These are phyloP conservation scores for Caenorhabditis sulstoni DNA, from an alignment of 2,888 invertebrate species.

Conservation along the genomic window DNA sequence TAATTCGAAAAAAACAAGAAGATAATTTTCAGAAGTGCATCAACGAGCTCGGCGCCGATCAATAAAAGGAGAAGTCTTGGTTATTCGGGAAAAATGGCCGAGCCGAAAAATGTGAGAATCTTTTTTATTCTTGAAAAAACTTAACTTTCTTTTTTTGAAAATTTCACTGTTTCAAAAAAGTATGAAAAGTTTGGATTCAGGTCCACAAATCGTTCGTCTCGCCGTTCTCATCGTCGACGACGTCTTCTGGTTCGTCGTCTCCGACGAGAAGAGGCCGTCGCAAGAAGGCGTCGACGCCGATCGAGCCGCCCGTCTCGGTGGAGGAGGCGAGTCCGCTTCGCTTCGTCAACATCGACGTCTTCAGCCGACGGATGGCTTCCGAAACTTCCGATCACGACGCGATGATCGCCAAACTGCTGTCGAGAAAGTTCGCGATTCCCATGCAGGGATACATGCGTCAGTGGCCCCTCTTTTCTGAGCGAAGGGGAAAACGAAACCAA, in stretches of 20 bases:
- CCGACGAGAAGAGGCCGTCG: constrained; percentile 24
- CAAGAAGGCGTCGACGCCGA: constrained; percentile 41
- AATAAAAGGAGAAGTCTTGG: constrained; percentile 51
- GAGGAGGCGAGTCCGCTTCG: constrained; percentile 50
- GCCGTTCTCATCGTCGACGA: constrained; percentile 32
- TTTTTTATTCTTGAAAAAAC: background rate
- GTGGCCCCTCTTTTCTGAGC: too few relatives aligned
- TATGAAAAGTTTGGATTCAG: constrained; percentile 7
- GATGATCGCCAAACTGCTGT: constrained; percentile 74
- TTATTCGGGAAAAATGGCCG: constrained; percentile 42
- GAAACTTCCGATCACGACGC: constrained; percentile 71
- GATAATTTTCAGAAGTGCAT: constrained; percentile 7
- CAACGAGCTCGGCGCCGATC: constrained; percentile 28
- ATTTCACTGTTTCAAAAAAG: too few relatives aligned
- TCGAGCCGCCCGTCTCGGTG: constrained; percentile 57
- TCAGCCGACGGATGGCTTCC: constrained; percentile 45
- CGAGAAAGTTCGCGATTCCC: constrained; percentile 75
- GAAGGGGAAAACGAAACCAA: too few relatives aligned
- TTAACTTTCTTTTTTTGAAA: background rate
- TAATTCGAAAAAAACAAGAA: background rate
- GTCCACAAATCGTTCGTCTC: constrained; percentile 47
- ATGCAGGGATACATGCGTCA: constrained; percentile 78
- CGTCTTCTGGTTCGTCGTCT: background rate
- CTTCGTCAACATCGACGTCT: constrained; percentile 50
- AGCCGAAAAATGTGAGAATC: constrained; percentile 29